Evolutionary conservation across 2,888 invertebrate species (phyloP).

Genomic region (Dastarcus helophoroides): DNA sequence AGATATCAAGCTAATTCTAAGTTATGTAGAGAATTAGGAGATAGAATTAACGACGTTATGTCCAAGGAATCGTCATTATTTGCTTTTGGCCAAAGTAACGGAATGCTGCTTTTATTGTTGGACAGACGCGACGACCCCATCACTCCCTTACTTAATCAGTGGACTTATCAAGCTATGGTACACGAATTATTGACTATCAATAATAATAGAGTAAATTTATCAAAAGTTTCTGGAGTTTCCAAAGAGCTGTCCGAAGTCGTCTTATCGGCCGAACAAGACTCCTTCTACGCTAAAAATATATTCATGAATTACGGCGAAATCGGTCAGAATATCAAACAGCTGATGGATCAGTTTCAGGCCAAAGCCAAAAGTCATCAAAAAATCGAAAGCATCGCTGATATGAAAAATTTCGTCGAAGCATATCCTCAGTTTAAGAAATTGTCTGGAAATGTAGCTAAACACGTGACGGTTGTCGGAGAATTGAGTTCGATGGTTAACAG

Average conservation of each 20-base stretch:
- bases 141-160: constrained; percentile 89
- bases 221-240: constrained; percentile 69
- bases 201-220: constrained; percentile 87
- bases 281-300: constrained; percentile 91
- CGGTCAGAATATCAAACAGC: constrained; percentile 87
- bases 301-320: constrained; percentile 98
- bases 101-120: constrained; percentile 75
- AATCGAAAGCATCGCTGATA: constrained; percentile 95
- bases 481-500: constrained; percentile 73
- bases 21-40: constrained; percentile 73
- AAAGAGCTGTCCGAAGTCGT: constrained; percentile 90
- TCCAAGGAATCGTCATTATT: constrained; percentile 80
- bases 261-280: constrained; percentile 88
- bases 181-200: constrained; percentile 89
- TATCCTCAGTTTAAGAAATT: constrained; percentile 98
- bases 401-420: constrained; percentile 96
- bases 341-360: constrained; percentile 95
- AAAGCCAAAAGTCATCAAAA: constrained; percentile 93
- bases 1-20: constrained; percentile 82
- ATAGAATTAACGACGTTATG: constrained; percentile 73
- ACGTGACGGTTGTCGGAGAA: constrained; percentile 94
- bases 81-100: constrained; percentile 67
- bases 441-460: constrained; percentile 93
- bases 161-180: constrained; percentile 99
- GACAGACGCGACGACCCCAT: constrained; percentile 93